Percentiles rank a stretch among this genome's conserved stretches.
These are phyloP conservation scores for Myotis findleyi DNA, from an alignment of 2,797 vertebrate genomes.

Conservation along the genomic window DNA sequence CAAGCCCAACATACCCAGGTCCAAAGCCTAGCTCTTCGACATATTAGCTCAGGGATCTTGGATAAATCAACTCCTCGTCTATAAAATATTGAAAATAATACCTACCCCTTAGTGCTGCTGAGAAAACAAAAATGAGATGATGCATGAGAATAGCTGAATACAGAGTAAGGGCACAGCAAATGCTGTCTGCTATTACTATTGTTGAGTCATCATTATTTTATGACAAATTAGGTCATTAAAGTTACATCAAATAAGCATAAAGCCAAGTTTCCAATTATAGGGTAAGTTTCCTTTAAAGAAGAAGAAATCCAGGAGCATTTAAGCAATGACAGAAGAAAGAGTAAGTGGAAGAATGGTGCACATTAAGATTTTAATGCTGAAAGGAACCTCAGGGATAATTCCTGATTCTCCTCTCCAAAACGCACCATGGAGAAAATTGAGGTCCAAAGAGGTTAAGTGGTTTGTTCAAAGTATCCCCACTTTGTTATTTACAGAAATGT, in stretches of 20 bases:
- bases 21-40: background rate
- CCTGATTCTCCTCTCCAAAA: background rate
- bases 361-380: background rate
- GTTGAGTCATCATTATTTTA: background rate
- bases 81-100: background rate
- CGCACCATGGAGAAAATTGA: background rate
- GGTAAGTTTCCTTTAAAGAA: background rate
- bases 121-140: background rate
- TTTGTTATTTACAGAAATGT: conserved; percentile 32
- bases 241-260: background rate
- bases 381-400: background rate
- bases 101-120: background rate
- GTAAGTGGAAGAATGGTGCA: rapidly evolving
- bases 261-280: background rate
- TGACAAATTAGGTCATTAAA: background rate
- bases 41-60: background rate
- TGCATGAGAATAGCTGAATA: background rate
- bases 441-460: conserved; percentile 38
- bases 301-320: background rate
- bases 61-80: background rate
- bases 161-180: rapidly evolving
- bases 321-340: background rate
- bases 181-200: background rate
- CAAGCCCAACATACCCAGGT: rapidly evolving
- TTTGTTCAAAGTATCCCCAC: background rate